A percentile compares a stretch with the other conserved stretches of the same genome.
phyloP scores from a whole-genome alignment of 2,113 vertebrate species.

The Zeus faber region DNA sequence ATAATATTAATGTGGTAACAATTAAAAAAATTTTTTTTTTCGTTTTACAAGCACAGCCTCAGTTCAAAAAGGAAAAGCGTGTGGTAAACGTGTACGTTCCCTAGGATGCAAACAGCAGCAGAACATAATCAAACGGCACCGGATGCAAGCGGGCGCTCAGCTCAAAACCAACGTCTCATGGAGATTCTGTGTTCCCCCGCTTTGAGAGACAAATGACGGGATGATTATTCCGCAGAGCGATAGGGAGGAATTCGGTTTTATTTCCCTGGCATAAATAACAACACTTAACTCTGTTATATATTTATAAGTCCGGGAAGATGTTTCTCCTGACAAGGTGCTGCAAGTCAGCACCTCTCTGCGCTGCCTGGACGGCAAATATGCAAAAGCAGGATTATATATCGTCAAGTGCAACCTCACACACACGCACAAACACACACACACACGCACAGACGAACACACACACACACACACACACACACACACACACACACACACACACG shows the following conservation, averaged over 20 bases:
- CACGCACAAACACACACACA: background rate
- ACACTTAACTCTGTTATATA: constrained; percentile 9
- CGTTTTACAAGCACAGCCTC: no score
- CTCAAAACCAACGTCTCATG: no score
- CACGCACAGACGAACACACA: background rate
- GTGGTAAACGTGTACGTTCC: no score
- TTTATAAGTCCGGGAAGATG: background rate
- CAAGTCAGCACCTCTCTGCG: constrained; percentile 16
- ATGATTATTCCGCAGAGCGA: constrained; percentile 9
- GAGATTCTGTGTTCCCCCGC: no score
- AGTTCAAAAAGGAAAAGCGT: no score
- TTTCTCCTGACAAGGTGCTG: constrained; percentile 43
- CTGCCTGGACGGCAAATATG: constrained; percentile 14
- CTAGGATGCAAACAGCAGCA: no score
- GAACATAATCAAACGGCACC: no score
- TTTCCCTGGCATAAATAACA: constrained; percentile 25
- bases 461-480: background rate
- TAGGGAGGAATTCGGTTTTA: background rate
- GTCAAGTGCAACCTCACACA: background rate
- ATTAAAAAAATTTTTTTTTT: no score
- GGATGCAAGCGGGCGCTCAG: no score
- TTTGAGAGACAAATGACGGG: constrained; percentile 11
- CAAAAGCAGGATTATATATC: background rate
- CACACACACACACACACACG: background rate
- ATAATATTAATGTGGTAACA: no score